Evolutionary conservation across 2,113 vertebrate species (phyloP), one percentile per base, ranked within the genome.

Genomic region (Chionomys nivalis): DNA sequence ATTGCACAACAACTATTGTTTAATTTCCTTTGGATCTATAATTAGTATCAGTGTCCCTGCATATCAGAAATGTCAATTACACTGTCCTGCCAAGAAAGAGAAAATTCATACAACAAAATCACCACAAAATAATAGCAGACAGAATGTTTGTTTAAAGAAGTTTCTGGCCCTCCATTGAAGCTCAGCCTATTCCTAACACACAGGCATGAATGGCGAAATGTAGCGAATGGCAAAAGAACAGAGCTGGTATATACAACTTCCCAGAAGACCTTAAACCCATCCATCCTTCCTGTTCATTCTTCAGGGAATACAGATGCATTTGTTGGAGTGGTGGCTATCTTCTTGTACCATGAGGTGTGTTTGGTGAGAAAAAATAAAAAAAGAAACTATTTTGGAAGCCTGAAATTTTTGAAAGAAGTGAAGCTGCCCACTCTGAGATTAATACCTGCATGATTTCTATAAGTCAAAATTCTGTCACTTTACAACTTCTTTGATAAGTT

Each of bases 21-120:
- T 76, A 91, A 89, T 95, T 94, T 94, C n/a, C 52, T 91, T 14
- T 39, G 58, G 28, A 81, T 17, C 44, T 94, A 61, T 94, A 76
- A 86, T 97, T 91, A 91, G 49, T 68, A 79, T 70, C 52, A 49
- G 92, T 88, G 79, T 49, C 12, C 49, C 44, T 91, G 66, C 2
- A 73, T 73, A 73, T 61, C 73, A 94, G 76, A 44, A 61, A 93
- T 39, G 49, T 11, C 44, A 94, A 94, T 55, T 77, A 78, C 31
- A 93, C 7, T 68, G 42, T 47, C 26, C n/a, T 95, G 58, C 58
- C 73, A 86, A 91, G 94, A 47, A 89, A 52, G 89, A 49, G 93
- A 89, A 87, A 89, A 72, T 63, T 28, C 24, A 19, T 3, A 24
- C 21, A 42, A 17, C 42, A 47, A 86, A 96, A 39, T 79, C 68